Conservation (phyloP, 2,797 vertebrate genomes). For the Myripristis murdjan region DNA sequence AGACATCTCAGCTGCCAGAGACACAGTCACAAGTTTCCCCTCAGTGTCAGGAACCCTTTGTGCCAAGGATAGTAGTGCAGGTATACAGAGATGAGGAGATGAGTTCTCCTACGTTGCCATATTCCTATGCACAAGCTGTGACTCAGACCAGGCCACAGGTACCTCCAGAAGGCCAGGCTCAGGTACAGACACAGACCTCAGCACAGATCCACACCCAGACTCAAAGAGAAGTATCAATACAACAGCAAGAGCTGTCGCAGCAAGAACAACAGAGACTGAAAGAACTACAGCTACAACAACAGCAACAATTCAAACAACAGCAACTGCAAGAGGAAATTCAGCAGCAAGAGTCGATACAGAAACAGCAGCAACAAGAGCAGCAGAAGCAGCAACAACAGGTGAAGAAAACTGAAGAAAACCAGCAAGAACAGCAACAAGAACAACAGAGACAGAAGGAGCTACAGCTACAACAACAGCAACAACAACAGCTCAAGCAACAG, state of each 20-base stretch:
- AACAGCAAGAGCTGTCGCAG: slow-evolving; percentile 22
- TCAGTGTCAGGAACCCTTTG: slow-evolving; percentile 38
- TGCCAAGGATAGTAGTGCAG: slow-evolving; percentile 82
- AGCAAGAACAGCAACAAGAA: slow-evolving; percentile 30
- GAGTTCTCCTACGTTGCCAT: slow-evolving; percentile 60
- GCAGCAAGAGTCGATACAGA: slow-evolving; percentile 18
- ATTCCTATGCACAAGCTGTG: slow-evolving; percentile 64
- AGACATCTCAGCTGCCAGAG: slow-evolving; percentile 9
- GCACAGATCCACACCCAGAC: slow-evolving; percentile 23
- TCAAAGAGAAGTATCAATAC: slow-evolving; percentile 22
- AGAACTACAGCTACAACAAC: not conserved
- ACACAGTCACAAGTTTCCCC: slow-evolving; percentile 12
- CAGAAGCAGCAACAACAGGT: slow-evolving; percentile 8
- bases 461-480: slow-evolving; percentile 1
- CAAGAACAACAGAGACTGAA: slow-evolving; percentile 30
- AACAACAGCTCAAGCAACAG: slow-evolving; percentile 1
- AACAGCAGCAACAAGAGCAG: slow-evolving; percentile 10
- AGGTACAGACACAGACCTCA: slow-evolving; percentile 13
- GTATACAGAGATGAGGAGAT: slow-evolving; percentile 71
- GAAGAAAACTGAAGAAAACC: too few relatives aligned
- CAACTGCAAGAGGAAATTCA: slow-evolving; percentile 9
- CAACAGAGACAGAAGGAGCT: slow-evolving; percentile 20
- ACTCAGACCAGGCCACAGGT: slow-evolving; percentile 46
- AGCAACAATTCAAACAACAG: not conserved
- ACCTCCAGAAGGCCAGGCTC: slow-evolving; percentile 20